A percentile compares a stretch with the other conserved stretches of the same genome.
These are phyloP conservation scores for Diorhabda elongata DNA, from an alignment of 1,140 invertebrate species.

Conservation along the genomic window DNA sequence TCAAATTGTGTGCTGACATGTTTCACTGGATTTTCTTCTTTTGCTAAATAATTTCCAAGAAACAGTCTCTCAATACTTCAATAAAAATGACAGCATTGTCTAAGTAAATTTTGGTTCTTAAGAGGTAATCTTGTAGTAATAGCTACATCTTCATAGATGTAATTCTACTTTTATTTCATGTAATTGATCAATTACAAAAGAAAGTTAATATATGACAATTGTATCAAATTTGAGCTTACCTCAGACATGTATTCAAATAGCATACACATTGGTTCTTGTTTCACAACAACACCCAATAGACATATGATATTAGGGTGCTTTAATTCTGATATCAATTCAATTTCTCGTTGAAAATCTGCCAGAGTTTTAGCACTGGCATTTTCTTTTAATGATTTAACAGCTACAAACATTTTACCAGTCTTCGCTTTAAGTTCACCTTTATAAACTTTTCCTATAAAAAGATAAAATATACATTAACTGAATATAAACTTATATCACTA, in stretches of 20 bases:
- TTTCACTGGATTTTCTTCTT: no score
- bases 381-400: constrained; percentile 92
- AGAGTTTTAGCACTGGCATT: constrained; percentile 88
- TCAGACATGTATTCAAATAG: constrained; percentile 93
- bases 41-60: no score
- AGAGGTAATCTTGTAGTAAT: no score
- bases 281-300: constrained; percentile 85
- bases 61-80: no score
- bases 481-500: no score
- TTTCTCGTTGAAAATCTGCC: constrained; percentile 85
- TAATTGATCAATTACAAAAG: no score
- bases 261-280: constrained; percentile 92
- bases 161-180: no score
- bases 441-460: constrained; percentile 64
- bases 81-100: no score
- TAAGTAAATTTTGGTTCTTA: no score
- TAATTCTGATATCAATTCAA: constrained; percentile 89
- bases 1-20: no score
- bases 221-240: constrained; percentile 20
- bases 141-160: no score
- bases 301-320: constrained; percentile 95
- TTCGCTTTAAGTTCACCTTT: constrained; percentile 81
- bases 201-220: no score
- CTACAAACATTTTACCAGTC: constrained; percentile 71
- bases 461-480: constrained; percentile 11